Conservation (phyloP, 1,140 invertebrate species). For the Neelides sp. region DNA sequence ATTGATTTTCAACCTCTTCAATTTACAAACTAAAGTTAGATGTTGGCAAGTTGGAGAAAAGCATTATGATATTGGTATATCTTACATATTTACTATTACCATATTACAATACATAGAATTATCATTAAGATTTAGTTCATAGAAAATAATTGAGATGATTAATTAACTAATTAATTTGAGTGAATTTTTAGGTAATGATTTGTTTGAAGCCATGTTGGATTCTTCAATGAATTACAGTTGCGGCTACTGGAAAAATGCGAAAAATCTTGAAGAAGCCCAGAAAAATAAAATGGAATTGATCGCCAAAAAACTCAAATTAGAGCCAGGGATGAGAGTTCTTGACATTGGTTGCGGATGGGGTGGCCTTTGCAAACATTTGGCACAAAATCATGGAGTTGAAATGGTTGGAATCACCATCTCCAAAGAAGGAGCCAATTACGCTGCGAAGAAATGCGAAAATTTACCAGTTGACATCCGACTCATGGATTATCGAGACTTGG, state of each 20-base stretch:
- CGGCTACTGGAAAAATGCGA: slow-evolving; percentile 14
- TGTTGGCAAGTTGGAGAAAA: slow-evolving; percentile 20
- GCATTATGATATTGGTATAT: slow-evolving; percentile 24
- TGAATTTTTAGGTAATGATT: neutral
- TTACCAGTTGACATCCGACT: slow-evolving; percentile 10
- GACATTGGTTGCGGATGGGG: slow-evolving; percentile 31
- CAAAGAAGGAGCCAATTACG: slow-evolving; percentile 1
- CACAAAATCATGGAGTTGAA: slow-evolving; percentile 4
- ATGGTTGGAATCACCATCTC: slow-evolving; percentile 7
- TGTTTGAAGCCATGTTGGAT: neutral
- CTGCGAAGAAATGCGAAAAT: neutral
- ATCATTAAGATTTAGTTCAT: neutral
- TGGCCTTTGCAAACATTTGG: slow-evolving; percentile 1
- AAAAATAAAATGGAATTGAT: slow-evolving; percentile 32
- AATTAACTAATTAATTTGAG: neutral
- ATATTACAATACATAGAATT: no score
- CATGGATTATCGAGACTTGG: slow-evolving; percentile 9
- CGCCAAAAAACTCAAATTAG: slow-evolving; percentile 31
- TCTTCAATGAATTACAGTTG: slow-evolving; percentile 1
- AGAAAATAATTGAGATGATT: no score
- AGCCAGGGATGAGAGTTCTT: slow-evolving; percentile 31
- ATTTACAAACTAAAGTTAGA: slow-evolving; percentile 18
- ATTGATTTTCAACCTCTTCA: slow-evolving; percentile 20
- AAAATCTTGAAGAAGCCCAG: slow-evolving; percentile 30
- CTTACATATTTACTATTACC: no score